A percentile compares a stretch with the other conserved stretches of the same genome.
Conservation (phyloP, 2,888 invertebrate species). For the Mamestra brassicae region DNA sequence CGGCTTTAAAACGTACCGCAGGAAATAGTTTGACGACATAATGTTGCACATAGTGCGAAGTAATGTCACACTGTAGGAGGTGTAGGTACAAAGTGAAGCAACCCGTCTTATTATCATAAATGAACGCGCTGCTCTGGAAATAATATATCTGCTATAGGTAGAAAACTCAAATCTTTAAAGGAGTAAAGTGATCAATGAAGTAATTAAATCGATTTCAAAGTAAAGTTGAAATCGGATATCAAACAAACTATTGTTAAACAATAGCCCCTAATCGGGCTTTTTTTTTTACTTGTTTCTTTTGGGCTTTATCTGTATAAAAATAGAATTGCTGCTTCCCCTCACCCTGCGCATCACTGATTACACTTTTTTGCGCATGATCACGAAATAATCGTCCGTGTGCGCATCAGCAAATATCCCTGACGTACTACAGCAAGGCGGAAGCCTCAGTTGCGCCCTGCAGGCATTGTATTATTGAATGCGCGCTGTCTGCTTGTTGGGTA, state of each 20-base stretch:
- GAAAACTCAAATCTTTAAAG: no score
- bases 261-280: neutral
- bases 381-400: no score
- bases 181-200: neutral
- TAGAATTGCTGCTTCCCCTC: no score
- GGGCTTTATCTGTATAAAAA: neutral
- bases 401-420: no score
- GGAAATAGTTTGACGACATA: constrained; percentile 34
- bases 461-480: no score
- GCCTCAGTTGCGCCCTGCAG: no score
- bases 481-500: no score
- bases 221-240: neutral
- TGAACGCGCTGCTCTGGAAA: no score
- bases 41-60: constrained; percentile 30
- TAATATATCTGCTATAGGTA: neutral
- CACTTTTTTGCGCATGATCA: no score
- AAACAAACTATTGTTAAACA: neutral
- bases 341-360: no score
- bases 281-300: neutral
- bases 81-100: constrained; percentile 16
- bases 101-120: neutral
- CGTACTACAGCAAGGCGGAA: no score
- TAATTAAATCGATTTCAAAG: neutral
- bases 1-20: constrained; percentile 15
- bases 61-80: neutral